Evolutionary conservation across 2,113 vertebrate genomes (phyloP).

Genomic region (Plecotus auritus): DNA sequence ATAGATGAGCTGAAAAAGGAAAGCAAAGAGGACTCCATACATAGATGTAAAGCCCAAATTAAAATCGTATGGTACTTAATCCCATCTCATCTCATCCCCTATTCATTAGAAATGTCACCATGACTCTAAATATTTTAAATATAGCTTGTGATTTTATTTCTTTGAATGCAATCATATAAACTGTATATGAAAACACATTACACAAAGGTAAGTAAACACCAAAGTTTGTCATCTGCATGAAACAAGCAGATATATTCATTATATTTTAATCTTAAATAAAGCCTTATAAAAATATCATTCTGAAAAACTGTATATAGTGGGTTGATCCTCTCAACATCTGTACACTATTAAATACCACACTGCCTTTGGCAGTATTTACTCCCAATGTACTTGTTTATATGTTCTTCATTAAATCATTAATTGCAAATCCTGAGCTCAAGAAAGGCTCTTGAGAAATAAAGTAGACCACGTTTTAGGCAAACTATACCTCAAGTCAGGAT

Average conservation of each 20-base stretch:
- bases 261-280: conserved; percentile 19
- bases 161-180: background rate
- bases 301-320: background rate
- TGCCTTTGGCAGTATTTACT: background rate
- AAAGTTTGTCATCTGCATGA: background rate
- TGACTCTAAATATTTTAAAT: conserved; percentile 14
- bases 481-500: background rate
- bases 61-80: conserved; percentile 12
- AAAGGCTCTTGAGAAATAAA: background rate
- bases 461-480: background rate
- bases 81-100: background rate
- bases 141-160: background rate
- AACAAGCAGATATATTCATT: background rate
- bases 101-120: background rate
- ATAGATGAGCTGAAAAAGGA: background rate
- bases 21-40: background rate
- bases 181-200: background rate
- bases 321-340: background rate
- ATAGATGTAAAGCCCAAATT: background rate
- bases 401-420: background rate
- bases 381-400: background rate
- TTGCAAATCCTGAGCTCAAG: background rate
- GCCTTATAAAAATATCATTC: background rate
- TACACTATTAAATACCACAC: background rate
- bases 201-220: background rate